Conservation (phyloP, 2,888 invertebrate genomes). For the Congeria kusceri region DNA sequence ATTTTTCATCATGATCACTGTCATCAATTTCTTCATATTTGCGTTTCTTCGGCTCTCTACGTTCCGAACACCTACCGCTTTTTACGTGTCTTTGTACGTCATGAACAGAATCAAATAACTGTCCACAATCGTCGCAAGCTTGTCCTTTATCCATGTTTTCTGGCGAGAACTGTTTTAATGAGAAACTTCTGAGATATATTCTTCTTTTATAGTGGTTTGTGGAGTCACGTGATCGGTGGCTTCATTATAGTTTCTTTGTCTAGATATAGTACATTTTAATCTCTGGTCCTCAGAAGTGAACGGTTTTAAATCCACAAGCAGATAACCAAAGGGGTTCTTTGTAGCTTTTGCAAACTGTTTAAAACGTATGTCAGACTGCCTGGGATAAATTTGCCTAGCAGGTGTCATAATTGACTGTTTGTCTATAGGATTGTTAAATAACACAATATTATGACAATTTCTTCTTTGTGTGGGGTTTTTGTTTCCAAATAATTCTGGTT, state of each 20-base stretch:
- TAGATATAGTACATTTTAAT: conserved; percentile 1
- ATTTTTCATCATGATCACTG: background rate
- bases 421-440: conserved; percentile 7
- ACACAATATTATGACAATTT: conserved; percentile 8
- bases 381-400: background rate
- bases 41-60: conserved; percentile 2
- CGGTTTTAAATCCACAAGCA: conserved; percentile 1
- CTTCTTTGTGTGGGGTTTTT: too few species aligned
- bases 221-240: background rate
- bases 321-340: background rate
- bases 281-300: conserved; percentile 3
- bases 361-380: background rate
- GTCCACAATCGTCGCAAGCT: conserved; percentile 29
- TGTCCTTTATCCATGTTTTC: conserved; percentile 7
- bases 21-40: background rate
- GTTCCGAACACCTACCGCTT: conserved; percentile 25
- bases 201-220: conserved; percentile 24
- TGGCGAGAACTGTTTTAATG: conserved; percentile 8
- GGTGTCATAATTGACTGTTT: conserved; percentile 2
- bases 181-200: background rate
- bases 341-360: background rate
- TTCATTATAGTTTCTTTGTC: background rate
- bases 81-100: conserved; percentile 31
- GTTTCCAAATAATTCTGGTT: too few species aligned
- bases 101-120: conserved; percentile 21